Evolutionary conservation across 2,888 invertebrate genomes (phyloP).

Genomic region (Agonopterix alstromeriana): DNA sequence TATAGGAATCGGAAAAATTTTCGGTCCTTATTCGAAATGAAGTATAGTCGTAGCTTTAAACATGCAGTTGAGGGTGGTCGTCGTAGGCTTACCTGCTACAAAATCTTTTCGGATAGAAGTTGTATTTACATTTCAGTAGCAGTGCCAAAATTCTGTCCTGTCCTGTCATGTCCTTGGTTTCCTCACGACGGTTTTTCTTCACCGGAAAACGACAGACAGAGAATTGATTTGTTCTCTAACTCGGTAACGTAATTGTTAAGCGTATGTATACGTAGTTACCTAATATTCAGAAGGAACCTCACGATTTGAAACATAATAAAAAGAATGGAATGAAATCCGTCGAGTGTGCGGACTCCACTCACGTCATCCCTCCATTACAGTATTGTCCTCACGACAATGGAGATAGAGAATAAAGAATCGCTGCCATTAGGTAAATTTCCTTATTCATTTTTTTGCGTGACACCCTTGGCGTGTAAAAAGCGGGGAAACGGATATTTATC

Average conservation of each 20-base stretch:
- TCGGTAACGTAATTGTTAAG: background rate
- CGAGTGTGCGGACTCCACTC: slow-evolving; percentile 48
- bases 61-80: no score
- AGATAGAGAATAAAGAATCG: slow-evolving; percentile 71
- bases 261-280: background rate
- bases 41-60: no score
- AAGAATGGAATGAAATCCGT: slow-evolving; percentile 42
- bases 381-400: slow-evolving; percentile 72
- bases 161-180: no score
- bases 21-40: no score
- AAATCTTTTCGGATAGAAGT: no score
- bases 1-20: no score
- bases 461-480: slow-evolving; percentile 64
- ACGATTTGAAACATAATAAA: slow-evolving; percentile 34
- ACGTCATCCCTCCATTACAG: slow-evolving; percentile 74
- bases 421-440: slow-evolving; percentile 76
- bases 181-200: no score
- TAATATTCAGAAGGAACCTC: slow-evolving; percentile 2
- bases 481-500: slow-evolving; percentile 61
- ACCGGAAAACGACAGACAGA: no score
- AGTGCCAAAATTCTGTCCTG: no score
- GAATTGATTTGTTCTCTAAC: no score
- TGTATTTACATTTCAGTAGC: no score
- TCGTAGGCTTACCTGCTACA: no score
- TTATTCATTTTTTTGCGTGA: slow-evolving; percentile 74